A percentile compares a stretch with the other conserved stretches of the same genome.
These are phyloP conservation scores for Hylomyscus alleni DNA, from an alignment of 2,797 vertebrate genomes.

Conservation along the genomic window DNA sequence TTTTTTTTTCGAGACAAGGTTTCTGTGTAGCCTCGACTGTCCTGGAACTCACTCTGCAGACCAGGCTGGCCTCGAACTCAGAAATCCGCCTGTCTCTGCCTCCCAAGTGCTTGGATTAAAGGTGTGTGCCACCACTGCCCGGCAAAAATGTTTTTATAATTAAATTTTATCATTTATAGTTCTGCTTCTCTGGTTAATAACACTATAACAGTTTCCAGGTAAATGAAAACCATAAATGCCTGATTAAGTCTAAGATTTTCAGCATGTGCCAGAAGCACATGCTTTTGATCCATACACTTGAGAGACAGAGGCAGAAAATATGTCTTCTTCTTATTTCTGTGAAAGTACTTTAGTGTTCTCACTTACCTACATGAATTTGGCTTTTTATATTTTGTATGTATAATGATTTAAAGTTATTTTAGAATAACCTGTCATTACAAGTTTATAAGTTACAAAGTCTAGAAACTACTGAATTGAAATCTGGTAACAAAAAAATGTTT, in stretches of 20 bases:
- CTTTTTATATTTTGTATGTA: neutral
- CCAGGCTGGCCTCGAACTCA: too few relatives aligned
- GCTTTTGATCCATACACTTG: neutral
- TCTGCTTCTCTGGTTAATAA: neutral
- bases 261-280: neutral
- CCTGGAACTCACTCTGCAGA: too few relatives aligned
- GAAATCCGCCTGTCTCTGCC: too few relatives aligned
- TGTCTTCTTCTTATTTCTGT: neutral
- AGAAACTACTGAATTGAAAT: neutral
- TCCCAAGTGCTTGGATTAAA: too few relatives aligned
- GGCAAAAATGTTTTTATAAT: neutral
- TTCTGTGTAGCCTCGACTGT: too few relatives aligned
- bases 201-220: neutral
- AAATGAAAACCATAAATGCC: neutral
- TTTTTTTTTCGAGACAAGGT: too few relatives aligned
- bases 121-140: too few relatives aligned
- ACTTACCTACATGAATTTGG: neutral
- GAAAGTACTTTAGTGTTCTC: neutral
- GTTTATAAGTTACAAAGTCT: neutral
- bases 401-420: slow-evolving; percentile 2
- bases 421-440: neutral
- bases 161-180: slow-evolving; percentile 36
- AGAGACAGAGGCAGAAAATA: neutral
- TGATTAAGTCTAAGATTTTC: neutral
- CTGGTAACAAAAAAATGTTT: neutral